Base-by-base conservation (phyloP, 2,113 vertebrate species). In the Marmota flaviventris region DNA sequence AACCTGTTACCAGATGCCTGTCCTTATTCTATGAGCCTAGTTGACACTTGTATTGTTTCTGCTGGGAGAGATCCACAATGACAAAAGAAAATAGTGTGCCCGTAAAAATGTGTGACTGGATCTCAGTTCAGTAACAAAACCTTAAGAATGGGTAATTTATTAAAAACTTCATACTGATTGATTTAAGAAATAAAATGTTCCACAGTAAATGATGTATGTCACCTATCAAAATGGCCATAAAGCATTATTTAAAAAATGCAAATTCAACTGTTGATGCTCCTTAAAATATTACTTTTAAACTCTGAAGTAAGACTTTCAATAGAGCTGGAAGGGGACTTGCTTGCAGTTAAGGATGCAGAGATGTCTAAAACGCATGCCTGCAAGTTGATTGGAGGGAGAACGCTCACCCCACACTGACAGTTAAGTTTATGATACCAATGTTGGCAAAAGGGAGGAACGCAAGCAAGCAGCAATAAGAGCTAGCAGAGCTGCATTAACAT, bases 401-500 rank as follows among this genome's bases (percentile, higher is more conserved):
- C 7, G 32, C 82, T 97, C 84, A 92, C 53, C 27, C 65, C 20
- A 77, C 79, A 25, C 61, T 95, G 84, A 75, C 39, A 83, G 89
- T 96, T 37, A 91, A 42, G 93, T 94, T 95, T 93, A 89, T 81
- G 95, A 85, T 37, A 89, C 20, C 34, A 84, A 48, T 32, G 83
- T 85, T 93, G 58, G 10, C 77, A 63, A 37, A 32, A 87, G 11
- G 16, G 72, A 85, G 32, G 63, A 27, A 17, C 3, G 78, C 37
- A 78, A 72, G 63, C 97, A n/a, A 85, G 79, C 53, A 42, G 53
- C 79, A 92, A 4, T 77, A 77, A 93, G 45, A 81, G 53, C 56
- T 73, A 29, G 58, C 56, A 53, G 48, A 86, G 95, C 85, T 8
- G 18, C 90, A 97, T 96, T 95, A 96, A 93, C 95, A 84, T 97